Evolutionary conservation across 2,797 vertebrate species (phyloP).

Genomic region (Neostethus bicornis): DNA sequence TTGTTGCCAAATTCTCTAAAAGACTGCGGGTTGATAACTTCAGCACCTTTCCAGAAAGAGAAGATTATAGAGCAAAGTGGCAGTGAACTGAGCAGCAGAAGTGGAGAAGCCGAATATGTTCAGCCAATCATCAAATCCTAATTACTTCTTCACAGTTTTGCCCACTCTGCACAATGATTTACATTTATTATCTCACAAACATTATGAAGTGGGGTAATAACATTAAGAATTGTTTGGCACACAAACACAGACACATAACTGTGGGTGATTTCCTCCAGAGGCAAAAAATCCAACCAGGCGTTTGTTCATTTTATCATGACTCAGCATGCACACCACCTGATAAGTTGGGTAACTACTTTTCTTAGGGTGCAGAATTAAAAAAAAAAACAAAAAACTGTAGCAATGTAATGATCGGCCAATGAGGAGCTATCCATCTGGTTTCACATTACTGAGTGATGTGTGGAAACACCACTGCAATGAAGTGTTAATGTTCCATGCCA

Average conservation of each 20-base stretch:
- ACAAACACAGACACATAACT: background rate
- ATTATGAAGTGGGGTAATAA: conserved; percentile 9
- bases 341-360: conserved; percentile 25
- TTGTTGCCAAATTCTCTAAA: conserved; percentile 36
- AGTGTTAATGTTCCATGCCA: conserved; percentile 71
- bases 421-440: conserved; percentile 66
- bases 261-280: background rate
- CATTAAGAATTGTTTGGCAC: background rate
- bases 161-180: conserved; percentile 41
- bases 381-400: conserved; percentile 23
- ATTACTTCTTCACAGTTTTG: conserved; percentile 52
- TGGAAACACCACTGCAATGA: conserved; percentile 57
- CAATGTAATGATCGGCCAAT: conserved; percentile 19
- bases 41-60: conserved; percentile 5
- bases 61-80: conserved; percentile 23
- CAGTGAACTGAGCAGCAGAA: conserved; percentile 5
- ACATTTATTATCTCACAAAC: conserved; percentile 40
- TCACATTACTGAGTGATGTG: conserved; percentile 66
- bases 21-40: conserved; percentile 6
- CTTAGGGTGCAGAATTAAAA: conserved; percentile 10
- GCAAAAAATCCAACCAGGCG: conserved; percentile 12
- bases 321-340: conserved; percentile 9
- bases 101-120: conserved; percentile 21
- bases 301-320: conserved; percentile 30
- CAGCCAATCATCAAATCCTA: conserved; percentile 51